Evolutionary conservation across 2,113 vertebrate genomes (phyloP).

Genomic region (Heterotilapia buettikoferi): DNA sequence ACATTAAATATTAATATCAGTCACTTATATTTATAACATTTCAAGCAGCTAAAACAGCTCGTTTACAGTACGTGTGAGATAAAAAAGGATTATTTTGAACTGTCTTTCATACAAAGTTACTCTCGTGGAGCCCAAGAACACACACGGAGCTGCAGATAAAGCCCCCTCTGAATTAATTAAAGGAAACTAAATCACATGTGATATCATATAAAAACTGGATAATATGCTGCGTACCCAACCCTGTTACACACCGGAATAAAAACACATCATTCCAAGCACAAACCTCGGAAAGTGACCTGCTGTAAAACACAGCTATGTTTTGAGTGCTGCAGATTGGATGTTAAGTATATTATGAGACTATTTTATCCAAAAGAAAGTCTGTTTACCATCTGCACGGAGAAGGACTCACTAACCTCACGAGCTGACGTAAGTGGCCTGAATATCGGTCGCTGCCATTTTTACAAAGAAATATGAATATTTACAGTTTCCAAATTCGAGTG

Average conservation of each 20-base stretch:
- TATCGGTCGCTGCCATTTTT: rapidly evolving
- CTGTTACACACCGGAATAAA: not conserved
- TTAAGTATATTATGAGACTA: not conserved
- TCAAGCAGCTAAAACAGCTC: not conserved
- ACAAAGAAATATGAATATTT: not conserved
- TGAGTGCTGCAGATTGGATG: not conserved
- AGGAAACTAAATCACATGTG: not conserved
- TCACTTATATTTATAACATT: not conserved
- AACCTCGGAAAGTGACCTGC: not conserved
- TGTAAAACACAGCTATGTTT: not conserved
- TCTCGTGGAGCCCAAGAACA: not conserved
- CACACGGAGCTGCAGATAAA: not conserved
- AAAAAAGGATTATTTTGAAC: not conserved
- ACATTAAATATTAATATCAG: not conserved
- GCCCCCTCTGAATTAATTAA: not conserved
- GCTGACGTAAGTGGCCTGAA: not conserved
- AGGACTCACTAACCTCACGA: not conserved
- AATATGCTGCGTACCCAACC: not conserved
- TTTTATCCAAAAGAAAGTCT: not conserved
- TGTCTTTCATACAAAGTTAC: not conserved
- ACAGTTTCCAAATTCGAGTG: not conserved
- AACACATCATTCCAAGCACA: not conserved
- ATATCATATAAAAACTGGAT: not conserved
- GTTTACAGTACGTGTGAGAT: not conserved
- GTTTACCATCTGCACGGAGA: not conserved